Percentiles rank a stretch among this genome's conserved stretches.
Conservation (phyloP, 2,888 invertebrate genomes). For the Drosophila borealis region DNA sequence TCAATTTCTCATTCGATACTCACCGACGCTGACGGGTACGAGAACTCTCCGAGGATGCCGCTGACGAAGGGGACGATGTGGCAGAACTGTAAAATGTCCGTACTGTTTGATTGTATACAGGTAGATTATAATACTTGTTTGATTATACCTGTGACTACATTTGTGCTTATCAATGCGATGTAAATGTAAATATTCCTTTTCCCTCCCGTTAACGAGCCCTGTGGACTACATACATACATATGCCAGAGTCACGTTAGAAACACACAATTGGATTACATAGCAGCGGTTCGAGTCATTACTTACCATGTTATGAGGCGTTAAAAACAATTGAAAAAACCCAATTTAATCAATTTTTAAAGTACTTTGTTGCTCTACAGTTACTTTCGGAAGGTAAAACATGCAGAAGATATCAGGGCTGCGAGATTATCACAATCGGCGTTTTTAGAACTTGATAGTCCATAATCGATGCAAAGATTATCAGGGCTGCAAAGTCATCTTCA, state of each 20-base stretch:
- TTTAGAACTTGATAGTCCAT: not conserved
- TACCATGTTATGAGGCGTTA: conserved; percentile 33
- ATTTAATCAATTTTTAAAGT: not conserved
- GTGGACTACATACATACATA: conserved; percentile 22
- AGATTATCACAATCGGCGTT: not conserved
- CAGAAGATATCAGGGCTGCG: conserved; percentile 16
- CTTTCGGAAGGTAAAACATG: conserved; percentile 17
- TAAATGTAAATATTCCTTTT: conserved; percentile 39
- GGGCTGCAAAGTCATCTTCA: no score
- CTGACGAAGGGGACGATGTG: not conserved
- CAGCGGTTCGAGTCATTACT: not conserved
- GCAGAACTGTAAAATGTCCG: conserved; percentile 7
- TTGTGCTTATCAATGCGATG: conserved; percentile 14
- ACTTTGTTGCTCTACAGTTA: conserved; percentile 7
- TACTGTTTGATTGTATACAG: not conserved
- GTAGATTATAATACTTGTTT: not conserved
- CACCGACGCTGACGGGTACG: conserved; percentile 30
- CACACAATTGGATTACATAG: no score
- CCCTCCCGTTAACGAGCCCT: conserved; percentile 3
- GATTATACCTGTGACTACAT: conserved; percentile 28
- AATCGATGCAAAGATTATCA: not conserved
- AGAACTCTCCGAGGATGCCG: conserved; percentile 32
- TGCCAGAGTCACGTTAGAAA: not conserved
- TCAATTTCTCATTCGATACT: conserved; percentile 38
- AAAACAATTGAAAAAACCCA: not conserved